These are phyloP conservation scores for Calephelis perditalis DNA, from an alignment of 2,888 invertebrate genomes.

Conservation along the genomic window DNA sequence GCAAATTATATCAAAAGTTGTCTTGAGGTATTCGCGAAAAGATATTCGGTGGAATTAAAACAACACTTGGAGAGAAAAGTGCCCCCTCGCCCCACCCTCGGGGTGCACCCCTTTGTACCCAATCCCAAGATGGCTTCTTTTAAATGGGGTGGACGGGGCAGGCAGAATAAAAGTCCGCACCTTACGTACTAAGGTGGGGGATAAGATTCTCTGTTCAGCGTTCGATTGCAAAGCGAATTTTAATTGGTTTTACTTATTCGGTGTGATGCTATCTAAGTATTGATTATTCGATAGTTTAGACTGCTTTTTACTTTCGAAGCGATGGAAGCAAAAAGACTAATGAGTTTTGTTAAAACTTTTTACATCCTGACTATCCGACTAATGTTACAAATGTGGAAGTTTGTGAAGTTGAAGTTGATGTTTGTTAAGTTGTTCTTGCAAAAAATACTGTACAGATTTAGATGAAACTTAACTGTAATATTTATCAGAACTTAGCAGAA, in stretches of 20 bases:
- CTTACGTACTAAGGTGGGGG: slow-evolving; percentile 59
- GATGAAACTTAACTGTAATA: too few species aligned
- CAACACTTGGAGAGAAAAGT: slow-evolving; percentile 67
- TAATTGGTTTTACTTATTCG: slow-evolving; percentile 25
- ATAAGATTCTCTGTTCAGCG: slow-evolving; percentile 49
- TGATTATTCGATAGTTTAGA: slow-evolving; percentile 10
- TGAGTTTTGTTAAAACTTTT: neutral
- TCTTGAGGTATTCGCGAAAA: slow-evolving; percentile 74
- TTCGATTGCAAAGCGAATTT: slow-evolving; percentile 48
- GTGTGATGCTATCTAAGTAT: slow-evolving; percentile 9
- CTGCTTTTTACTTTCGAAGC: neutral
- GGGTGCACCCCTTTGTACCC: slow-evolving; percentile 48
- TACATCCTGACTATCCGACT: neutral
- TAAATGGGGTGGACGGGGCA: slow-evolving; percentile 67
- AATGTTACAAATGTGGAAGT: neutral
- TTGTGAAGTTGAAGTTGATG: neutral
- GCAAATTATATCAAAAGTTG: slow-evolving; percentile 72
- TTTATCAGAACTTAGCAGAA: too few species aligned
- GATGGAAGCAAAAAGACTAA: neutral
- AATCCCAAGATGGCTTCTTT: slow-evolving; percentile 77
- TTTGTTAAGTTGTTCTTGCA: neutral
- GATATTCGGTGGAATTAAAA: slow-evolving; percentile 77
- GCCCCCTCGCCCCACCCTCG: slow-evolving; percentile 45
- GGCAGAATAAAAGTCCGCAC: slow-evolving; percentile 74
- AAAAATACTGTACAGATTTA: too few species aligned